Conservation (phyloP, 2,113 vertebrate genomes). For the Struthio camelus region DNA sequence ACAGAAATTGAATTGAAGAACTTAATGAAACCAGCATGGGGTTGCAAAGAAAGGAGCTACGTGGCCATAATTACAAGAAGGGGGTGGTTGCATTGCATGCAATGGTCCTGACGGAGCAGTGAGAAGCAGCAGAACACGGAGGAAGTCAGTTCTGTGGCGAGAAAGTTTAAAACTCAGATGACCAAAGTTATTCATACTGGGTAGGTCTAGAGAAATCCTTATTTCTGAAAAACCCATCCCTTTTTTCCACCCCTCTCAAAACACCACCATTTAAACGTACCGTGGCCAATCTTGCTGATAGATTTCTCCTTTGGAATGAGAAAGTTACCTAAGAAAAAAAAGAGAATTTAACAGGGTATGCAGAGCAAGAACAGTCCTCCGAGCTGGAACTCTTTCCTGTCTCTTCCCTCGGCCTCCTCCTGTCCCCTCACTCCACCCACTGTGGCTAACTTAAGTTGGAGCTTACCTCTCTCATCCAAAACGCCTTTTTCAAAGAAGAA, state of each 20-base stretch:
- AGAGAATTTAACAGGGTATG: not conserved
- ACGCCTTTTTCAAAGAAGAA: slow-evolving; percentile 98
- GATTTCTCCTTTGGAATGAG: slow-evolving; percentile 84
- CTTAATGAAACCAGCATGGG: not conserved
- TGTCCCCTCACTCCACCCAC: not conserved
- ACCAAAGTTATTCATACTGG: not conserved
- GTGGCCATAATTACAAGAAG: not conserved
- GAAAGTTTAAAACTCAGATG: not conserved
- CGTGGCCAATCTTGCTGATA: slow-evolving; percentile 94
- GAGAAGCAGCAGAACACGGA: not conserved
- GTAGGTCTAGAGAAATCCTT: not conserved
- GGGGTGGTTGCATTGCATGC: not conserved
- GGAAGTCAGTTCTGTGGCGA: not conserved
- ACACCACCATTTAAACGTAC: slow-evolving; percentile 67
- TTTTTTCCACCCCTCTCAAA: not conserved
- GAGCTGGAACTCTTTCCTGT: not conserved
- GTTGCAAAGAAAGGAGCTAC: not conserved
- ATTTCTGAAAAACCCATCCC: not conserved
- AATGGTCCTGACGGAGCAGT: not conserved
- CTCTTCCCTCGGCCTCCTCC: not conserved
- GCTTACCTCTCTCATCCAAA: slow-evolving; percentile 87
- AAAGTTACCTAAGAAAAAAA: slow-evolving; percentile 83
- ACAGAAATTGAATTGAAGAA: not conserved
- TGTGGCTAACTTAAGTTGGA: not conserved
- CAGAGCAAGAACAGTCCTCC: not conserved